Percentiles rank a stretch among this genome's conserved stretches.
Evolutionary conservation across 2,113 vertebrate species (phyloP).

Genomic region (Syngnathus typhle): DNA sequence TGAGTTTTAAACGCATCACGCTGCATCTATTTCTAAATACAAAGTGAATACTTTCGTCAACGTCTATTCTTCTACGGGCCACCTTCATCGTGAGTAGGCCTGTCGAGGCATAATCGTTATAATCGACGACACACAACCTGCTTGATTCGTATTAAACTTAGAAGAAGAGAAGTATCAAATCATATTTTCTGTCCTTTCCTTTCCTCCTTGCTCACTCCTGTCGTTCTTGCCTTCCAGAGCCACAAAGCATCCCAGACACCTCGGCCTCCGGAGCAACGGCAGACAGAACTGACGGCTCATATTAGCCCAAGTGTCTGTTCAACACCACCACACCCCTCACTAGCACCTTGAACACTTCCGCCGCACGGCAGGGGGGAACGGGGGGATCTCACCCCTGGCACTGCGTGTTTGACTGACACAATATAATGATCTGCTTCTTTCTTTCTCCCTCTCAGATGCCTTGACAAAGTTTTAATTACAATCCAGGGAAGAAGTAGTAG

Average conservation of each 20-base stretch:
- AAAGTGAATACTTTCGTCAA: neutral
- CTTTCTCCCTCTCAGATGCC: slow-evolving; percentile 24
- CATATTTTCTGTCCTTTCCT: neutral
- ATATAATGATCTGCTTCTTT: slow-evolving; percentile 20
- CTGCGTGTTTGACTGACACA: slow-evolving; percentile 14
- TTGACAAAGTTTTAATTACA: slow-evolving; percentile 35
- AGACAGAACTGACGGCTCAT: slow-evolving; percentile 60
- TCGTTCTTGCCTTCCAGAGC: slow-evolving; percentile 31
- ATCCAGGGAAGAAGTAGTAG: slow-evolving; percentile 32
- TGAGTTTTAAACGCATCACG: neutral
- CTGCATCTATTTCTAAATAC: neutral
- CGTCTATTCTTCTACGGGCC: neutral
- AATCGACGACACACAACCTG: too few relatives aligned
- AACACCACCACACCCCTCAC: slow-evolving; percentile 55
- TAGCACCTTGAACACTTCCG: slow-evolving; percentile 53
- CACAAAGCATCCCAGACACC: slow-evolving; percentile 63
- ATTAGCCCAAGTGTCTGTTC: slow-evolving; percentile 66
- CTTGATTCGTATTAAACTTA: neutral
- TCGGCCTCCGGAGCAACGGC: slow-evolving; percentile 45
- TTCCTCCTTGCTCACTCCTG: slow-evolving; percentile 2
- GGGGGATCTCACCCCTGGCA: slow-evolving; percentile 34
- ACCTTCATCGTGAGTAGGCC: too few relatives aligned
- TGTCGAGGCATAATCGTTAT: too few relatives aligned
- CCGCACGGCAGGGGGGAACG: slow-evolving; percentile 30
- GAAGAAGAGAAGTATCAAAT: neutral